Evolutionary conservation across 2,113 vertebrate species (phyloP).

Genomic region (Carassius gibelio): DNA sequence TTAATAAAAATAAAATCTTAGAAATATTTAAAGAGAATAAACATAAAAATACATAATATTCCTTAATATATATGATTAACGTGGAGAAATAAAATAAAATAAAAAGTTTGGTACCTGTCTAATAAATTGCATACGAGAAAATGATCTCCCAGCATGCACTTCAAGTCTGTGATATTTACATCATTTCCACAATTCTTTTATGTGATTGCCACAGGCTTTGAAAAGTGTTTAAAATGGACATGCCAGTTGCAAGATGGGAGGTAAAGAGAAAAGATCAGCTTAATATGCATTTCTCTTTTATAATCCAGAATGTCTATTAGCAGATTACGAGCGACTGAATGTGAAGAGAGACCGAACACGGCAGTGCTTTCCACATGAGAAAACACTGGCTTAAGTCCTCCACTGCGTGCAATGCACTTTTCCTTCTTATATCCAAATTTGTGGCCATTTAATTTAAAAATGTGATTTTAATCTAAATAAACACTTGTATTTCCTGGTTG

Average conservation of each 20-base stretch:
- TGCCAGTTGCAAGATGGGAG: constrained; percentile 69
- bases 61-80: background rate
- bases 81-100: background rate
- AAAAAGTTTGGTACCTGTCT: background rate
- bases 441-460: background rate
- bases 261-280: constrained; percentile 73
- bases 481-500: background rate
- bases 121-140: background rate
- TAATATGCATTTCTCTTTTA: constrained; percentile 65
- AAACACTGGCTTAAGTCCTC: constrained; percentile 68
- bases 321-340: constrained; percentile 76
- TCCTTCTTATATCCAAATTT: background rate
- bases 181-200: background rate
- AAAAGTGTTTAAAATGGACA: constrained; percentile 35
- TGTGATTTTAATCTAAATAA: background rate
- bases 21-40: background rate
- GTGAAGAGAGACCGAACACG: constrained; percentile 70
- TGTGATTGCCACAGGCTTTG: constrained; percentile 54
- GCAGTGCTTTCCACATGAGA: constrained; percentile 69
- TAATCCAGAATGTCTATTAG: constrained; percentile 78
- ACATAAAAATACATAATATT: background rate
- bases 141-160: background rate
- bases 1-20: background rate
- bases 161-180: background rate
- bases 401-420: constrained; percentile 40